Evolutionary conservation across 2,888 invertebrate species (phyloP).

Genomic region (Xiphydria camelus): DNA sequence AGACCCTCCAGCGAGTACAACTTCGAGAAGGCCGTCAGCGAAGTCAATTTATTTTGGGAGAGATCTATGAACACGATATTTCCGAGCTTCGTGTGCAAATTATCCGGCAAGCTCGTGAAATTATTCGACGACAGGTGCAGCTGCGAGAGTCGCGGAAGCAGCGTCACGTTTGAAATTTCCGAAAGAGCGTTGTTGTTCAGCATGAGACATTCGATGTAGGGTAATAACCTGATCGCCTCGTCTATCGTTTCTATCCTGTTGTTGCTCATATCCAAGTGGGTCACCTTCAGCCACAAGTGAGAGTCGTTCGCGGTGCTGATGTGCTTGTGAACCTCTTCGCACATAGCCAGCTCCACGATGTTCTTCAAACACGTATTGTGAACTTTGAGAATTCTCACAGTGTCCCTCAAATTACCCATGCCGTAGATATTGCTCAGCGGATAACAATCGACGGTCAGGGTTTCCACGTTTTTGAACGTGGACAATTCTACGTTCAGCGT

Average conservation of each 20-base stretch:
- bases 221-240: conserved; percentile 76
- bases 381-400: conserved; percentile 67
- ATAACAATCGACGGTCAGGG: conserved; percentile 71
- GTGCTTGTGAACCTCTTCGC: conserved; percentile 80
- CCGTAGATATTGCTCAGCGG: conserved; percentile 70
- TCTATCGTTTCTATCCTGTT: conserved; percentile 80
- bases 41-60: conserved; percentile 79
- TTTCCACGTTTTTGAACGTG: conserved; percentile 78
- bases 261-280: conserved; percentile 74
- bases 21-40: conserved; percentile 75
- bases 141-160: conserved; percentile 74
- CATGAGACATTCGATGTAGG: conserved; percentile 71
- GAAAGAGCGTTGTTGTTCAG: conserved; percentile 79
- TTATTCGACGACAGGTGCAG: conserved; percentile 79
- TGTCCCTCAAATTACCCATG: conserved; percentile 65
- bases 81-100: conserved; percentile 84
- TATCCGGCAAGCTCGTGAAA: conserved; percentile 70
- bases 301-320: conserved; percentile 58
- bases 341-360: conserved; percentile 79
- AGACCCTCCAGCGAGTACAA: conserved; percentile 84
- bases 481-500: conserved; percentile 79
- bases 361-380: conserved; percentile 69
- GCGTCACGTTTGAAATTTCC: conserved; percentile 75
- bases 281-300: conserved; percentile 72
- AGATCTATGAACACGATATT: conserved; percentile 85